Percentiles rank a stretch among this genome's conserved stretches.
Conservation (phyloP, 1,140 invertebrate genomes). For the Drosophila tropicalis region DNA sequence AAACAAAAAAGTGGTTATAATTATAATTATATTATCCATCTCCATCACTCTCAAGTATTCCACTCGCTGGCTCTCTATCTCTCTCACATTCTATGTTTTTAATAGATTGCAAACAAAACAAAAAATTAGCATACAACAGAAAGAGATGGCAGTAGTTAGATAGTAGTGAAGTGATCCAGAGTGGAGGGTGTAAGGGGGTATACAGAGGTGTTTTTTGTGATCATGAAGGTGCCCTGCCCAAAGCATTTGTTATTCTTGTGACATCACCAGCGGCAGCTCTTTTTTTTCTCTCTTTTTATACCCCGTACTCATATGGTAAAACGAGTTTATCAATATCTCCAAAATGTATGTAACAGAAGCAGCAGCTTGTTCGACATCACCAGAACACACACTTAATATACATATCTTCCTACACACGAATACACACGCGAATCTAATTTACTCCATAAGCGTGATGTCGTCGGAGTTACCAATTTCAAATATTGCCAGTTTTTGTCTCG, state of each 20-base stretch:
- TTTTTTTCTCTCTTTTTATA: background rate
- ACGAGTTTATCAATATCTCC: conserved; percentile 3
- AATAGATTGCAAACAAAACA: conserved; percentile 26
- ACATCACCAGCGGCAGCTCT: conserved; percentile 15
- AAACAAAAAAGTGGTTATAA: conserved; percentile 21
- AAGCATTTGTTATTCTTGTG: conserved; percentile 22
- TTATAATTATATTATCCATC: conserved; percentile 14
- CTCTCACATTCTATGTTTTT: conserved; percentile 7
- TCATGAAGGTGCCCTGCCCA: conserved; percentile 22
- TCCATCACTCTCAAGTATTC: background rate
- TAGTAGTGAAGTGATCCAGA: background rate
- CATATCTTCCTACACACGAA: background rate
- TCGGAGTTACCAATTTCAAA: background rate
- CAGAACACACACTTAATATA: background rate
- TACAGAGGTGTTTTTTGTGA: conserved; percentile 8
- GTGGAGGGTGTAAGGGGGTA: background rate
- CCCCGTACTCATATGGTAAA: background rate
- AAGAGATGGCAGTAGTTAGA: background rate
- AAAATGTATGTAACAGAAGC: conserved; percentile 7
- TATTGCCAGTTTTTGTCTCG: background rate
- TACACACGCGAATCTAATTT: background rate
- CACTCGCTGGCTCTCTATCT: background rate
- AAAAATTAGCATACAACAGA: conserved; percentile 24
- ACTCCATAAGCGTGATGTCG: background rate
- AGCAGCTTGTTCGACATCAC: background rate